Base-by-base conservation (phyloP, 2,113 vertebrate species). In the Notarius lentiginosus region DNA sequence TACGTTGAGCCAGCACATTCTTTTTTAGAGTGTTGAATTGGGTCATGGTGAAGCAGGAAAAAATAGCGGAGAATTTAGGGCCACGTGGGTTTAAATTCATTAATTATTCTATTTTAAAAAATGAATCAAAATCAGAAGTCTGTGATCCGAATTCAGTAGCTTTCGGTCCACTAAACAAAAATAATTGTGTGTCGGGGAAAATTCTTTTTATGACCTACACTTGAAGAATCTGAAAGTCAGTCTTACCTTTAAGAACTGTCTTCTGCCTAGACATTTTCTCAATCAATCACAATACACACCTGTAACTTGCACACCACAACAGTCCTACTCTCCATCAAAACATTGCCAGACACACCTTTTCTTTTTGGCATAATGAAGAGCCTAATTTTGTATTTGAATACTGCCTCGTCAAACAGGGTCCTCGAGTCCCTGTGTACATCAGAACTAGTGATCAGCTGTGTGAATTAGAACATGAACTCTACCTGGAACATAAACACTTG, bases 401-500 rank as follows among this genome's bases (percentile, higher is more conserved):
- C 41, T 20, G 68, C 7, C 34, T 72, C 34, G 3, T 72, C 30
- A 72, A 30, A 68, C 4, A 34, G 15, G 15, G 30, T 8, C 2
- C 27, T 34, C 2, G 18, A 73, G 47, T 10, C 20, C 70, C 6
- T 47, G 22, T 10, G 9, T 1, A 73, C 41, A 11, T 2, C 30
- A 60, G 27, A 41, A 27, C 10, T 41, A 58, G 56, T 27, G 76
- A 41, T 61, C 4, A 30, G 58, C 49, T 56, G 12, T 56, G 34
- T 18, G 27, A 7, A 76, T 49, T 30, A 49, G 5, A 15, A 75
- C n/a, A 49, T 61, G 12, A 91, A 84, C 87, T 90, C 90, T 93
- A 97, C 97, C 97, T 92, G 97, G 97, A 90, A 98, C 97, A 83
- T 98, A 97, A 90, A 98, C 97, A 65, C 96, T 97, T 56, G 97